Base-by-base conservation (phyloP, 2,113 vertebrate genomes). In the Phrynocephalus versicolor region DNA sequence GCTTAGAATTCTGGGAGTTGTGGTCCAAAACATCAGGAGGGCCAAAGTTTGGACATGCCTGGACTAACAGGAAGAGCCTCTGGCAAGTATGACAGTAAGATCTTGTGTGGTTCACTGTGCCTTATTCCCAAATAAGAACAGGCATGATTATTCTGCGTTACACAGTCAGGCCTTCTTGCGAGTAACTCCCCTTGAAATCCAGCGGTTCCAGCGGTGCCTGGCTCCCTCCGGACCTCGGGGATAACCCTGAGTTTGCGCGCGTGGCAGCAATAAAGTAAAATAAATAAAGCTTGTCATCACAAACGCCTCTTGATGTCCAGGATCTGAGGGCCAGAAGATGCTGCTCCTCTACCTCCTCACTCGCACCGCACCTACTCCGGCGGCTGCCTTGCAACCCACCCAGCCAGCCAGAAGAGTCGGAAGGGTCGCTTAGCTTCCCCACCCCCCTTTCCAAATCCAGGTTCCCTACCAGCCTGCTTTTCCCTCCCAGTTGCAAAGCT, bases 401-500 rank as follows among this genome's bases (percentile, higher is more conserved):
- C 35, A 70, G n/a, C 25, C 8, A 35, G 33, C 8, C 2, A 72
- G 41, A 64, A 55, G 33, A 51, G 5, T 23, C 33, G 25, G 33
- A 33, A 41, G 5, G 15, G 19, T 55, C 15, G n/a, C 45, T 67
- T 23, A 8, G 19, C 35, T 25, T 39, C 41, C 9, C 35, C 67
- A 86, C 65, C 51, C n/a, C 5, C 84, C 81, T 3, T 58, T 79
- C 83, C 77, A 73, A 80, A 89, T 58, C 60, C 91, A 86, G 91
- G 87, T 8, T 89, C 78, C 82, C 92, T 60, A 70, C 82, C 79
- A 87, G 84, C 87, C 37, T 19, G 89, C 89, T 82, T 92, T 90
- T 89, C 91, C 74, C 51, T 88, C 85, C 89, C 90, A 60, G 82
- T 55, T 80, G 92, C 90, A 81, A 74, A 91, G 93, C 89, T 89